Evolutionary conservation across 2,113 vertebrate species (phyloP), one percentile per base, ranked within the genome.

Genomic region (Nanorana parkeri): DNA sequence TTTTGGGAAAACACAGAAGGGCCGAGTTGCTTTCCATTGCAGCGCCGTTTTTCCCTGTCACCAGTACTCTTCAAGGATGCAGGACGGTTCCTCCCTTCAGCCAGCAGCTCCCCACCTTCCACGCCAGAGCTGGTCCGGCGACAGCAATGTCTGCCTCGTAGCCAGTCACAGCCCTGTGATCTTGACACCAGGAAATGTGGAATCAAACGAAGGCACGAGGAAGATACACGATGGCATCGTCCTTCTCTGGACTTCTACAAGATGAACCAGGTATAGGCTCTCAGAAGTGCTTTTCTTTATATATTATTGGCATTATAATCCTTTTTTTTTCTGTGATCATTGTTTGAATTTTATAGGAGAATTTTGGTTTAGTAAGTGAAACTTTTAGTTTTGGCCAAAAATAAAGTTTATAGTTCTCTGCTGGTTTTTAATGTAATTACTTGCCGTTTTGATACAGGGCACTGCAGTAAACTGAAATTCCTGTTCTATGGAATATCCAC

Each of bases 101-200:
- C 93, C 68, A 92, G 92, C 89, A 95, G 94, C 73, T 95, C 93
- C 17, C 91, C 93, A 0, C 93, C 91, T 20, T 94, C 93, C 47
- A 91, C 86, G 6, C 91, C 88, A 41, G 89, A 89, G 81, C 78
- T 86, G 91, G 86, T 88, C 91, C 77, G 89, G 79, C 84, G 85
- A 86, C 84, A 92, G 85, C 81, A 86, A 3, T 88, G 85, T 58
- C 90, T 96, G 80, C 95, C 95, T 5, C 92, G 94, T 77, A 96
- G 95, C 91, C 95, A 93, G 84, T 96, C 96, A 0, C 96, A 96
- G 86, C 95, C 95, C 76, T 96, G 95, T 56, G 95, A 96, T 84
- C 84, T 75, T 89, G 94, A 88, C 92, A 93, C 94, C 86, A 92
- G 94, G 32, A 94, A 92, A 86, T 93, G 93, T 79, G 94, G 92